These are phyloP conservation scores for Pteromalus puparum DNA, from an alignment of 1,140 invertebrate species.

Conservation along the genomic window DNA sequence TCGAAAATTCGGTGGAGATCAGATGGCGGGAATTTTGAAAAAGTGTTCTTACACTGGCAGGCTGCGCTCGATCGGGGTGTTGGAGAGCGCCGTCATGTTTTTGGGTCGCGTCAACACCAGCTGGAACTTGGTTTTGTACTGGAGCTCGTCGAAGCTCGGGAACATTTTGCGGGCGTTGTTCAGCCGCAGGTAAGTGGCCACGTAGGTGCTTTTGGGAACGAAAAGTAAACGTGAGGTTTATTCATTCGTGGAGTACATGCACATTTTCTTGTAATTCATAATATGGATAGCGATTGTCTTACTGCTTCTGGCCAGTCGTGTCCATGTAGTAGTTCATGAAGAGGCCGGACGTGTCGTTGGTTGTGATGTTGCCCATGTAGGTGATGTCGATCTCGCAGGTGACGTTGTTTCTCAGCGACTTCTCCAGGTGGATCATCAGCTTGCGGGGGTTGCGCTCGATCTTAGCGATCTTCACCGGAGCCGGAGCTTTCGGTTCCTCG, in stretches of 20 bases:
- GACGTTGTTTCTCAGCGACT: constrained; percentile 73
- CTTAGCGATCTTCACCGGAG: constrained; percentile 49
- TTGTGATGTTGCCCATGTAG: constrained; percentile 78
- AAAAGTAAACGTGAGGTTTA: neutral
- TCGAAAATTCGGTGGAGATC: neutral
- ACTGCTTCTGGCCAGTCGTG: constrained; percentile 73
- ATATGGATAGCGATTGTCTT: constrained; percentile 54
- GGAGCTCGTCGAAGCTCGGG: constrained; percentile 95
- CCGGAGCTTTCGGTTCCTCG: constrained; percentile 34
- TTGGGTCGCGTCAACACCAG: constrained; percentile 80
- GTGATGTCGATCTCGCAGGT: constrained; percentile 76
- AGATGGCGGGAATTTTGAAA: neutral
- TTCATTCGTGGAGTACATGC: neutral
- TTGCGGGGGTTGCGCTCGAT: constrained; percentile 43
- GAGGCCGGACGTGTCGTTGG: constrained; percentile 77
- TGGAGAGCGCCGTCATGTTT: constrained; percentile 79
- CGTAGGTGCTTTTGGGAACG: constrained; percentile 74
- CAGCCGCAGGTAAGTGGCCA: constrained; percentile 87
- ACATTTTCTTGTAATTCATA: neutral
- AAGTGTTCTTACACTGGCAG: constrained; percentile 78
- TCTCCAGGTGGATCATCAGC: constrained; percentile 75
- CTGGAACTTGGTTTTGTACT: constrained; percentile 84
- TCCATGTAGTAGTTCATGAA: constrained; percentile 79
- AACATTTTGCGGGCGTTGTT: constrained; percentile 90
- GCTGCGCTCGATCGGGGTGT: constrained; percentile 77